Evolutionary conservation across 2,888 invertebrate genomes (phyloP), one percentile per base, ranked within the genome.

Genomic region (Pristionchus entomophagus): DNA sequence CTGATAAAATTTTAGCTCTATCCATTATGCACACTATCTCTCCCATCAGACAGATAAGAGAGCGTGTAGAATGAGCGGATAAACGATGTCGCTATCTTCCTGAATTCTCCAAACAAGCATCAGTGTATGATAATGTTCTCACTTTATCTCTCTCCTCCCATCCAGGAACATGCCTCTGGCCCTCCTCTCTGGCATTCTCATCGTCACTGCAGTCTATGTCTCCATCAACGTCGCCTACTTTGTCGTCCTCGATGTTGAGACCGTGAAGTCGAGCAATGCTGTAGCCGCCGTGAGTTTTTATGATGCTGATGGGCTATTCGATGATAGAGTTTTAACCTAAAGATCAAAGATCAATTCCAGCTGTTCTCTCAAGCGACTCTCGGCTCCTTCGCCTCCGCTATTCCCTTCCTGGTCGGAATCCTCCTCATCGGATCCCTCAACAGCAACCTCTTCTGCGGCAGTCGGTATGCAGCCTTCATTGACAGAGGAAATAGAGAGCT

Each of bases 371-470:
- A 91, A 86, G 90, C 90, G 53, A 92, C 93, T 17, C 88, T 93
- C 59, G 93, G 93, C 49, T 87, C 88, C 5, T 91, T 93, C 78
- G 91, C 92, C 69, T 91, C 89, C 73, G 85, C 90, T 35, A 93
- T 93, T 62, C 93, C 93, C 12, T 93, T 93, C 85, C 88, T 93
- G 56, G 93, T 93, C 84, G 93, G 93, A 17, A 90, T 93, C 77
- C 89, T 93, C 22, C 88, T 93, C 45, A 88, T 93, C 86, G 93
- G 93, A 38, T 93, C 93, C 29, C 86, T 93, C 78, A 93, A 93
- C 88, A 91, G 92, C 85, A 93, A 92, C 77, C 87, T 93, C 59
- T 93, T 93, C 88, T 92, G 90, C 45, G 93, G 93, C 35, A 91
- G 91, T 86, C 59, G 91, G 86, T 90, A 26, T 10, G 87, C 29